Percentiles rank a stretch among this genome's conserved stretches.
phyloP scores from a whole-genome alignment of 2,113 vertebrate species.

The Rhinopithecus roxellana region DNA sequence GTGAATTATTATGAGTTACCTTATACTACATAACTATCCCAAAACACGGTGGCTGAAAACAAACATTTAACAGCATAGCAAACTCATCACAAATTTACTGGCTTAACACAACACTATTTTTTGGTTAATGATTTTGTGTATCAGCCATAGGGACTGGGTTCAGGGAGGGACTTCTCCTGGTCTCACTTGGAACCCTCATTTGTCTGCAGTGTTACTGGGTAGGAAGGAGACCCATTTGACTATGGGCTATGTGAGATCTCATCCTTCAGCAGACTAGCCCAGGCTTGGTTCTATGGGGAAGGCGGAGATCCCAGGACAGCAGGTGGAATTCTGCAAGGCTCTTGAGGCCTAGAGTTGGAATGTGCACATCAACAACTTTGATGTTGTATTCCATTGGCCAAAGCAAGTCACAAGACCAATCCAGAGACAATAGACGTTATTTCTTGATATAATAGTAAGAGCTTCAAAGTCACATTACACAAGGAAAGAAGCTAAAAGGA shows the following conservation, averaged over 20 bases:
- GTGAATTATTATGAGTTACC: background rate
- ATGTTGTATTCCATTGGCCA: background rate
- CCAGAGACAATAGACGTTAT: background rate
- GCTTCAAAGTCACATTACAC: background rate
- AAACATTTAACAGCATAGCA: background rate
- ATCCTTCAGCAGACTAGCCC: background rate
- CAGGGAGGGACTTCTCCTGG: background rate
- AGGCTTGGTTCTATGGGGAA: background rate
- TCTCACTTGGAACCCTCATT: rapidly evolving
- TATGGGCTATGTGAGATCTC: background rate
- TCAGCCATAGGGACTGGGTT: too few relatives aligned
- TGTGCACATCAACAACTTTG: background rate
- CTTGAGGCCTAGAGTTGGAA: background rate
- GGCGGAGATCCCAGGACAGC: background rate
- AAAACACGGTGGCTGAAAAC: background rate
- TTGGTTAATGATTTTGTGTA: background rate
- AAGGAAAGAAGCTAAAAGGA: background rate
- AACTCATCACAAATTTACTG: background rate
- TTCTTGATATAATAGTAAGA: background rate
- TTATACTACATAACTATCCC: background rate
- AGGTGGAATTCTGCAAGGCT: background rate
- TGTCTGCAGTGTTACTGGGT: rapidly evolving
- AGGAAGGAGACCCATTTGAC: background rate
- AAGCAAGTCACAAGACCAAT: background rate
- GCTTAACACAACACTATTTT: background rate